Base-by-base conservation (phyloP, 2,113 vertebrate genomes). In the Cercocebus atys region DNA sequence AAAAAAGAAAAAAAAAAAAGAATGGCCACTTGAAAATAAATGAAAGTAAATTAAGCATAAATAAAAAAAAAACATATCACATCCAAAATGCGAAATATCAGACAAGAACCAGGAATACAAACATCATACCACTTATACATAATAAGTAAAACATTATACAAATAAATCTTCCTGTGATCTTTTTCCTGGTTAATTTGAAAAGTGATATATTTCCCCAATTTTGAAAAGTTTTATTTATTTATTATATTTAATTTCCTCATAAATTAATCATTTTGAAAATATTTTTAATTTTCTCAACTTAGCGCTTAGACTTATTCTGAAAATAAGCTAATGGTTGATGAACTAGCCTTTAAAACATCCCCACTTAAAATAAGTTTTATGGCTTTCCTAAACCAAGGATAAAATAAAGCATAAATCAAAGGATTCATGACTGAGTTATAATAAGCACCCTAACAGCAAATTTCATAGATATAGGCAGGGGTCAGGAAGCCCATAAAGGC, bases 341-440 rank as follows among this genome's bases (percentile, higher is more conserved):
- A 88, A 59, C 52, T 64, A 3, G n/a, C 7, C 25, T 76, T 94
- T 23, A 94, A 82, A 75, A 83, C 3, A 23, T 94, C 7, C 11
- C 93, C 83, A 50, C 86, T 88, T 76, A 96, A 78, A 82, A 95
- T 94, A 59, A 97, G 14, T 16, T 72, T 93, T 50, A 97, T 91
- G 52, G 95, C 85, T 94, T 94, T 95, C 38, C 75, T 68, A 93
- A 97, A 97, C 95, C 97, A 95, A 79, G 88, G 94, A 35, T 88
- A 95, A 96, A 96, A 97, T 22, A 97, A 59, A 76, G 88, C 95
- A 96, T 93, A 97, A 83, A 95, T 97, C n/a, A 97, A 81, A 32
- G 88, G 92, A 25, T 97, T 97, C 47, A 92, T 23, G 12, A 94
- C 82, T 47, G 93, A 97, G 20, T 97, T 97, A 18, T 94, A 96